Base-by-base conservation (phyloP, 2,113 vertebrate genomes). In the Spea bombifrons region DNA sequence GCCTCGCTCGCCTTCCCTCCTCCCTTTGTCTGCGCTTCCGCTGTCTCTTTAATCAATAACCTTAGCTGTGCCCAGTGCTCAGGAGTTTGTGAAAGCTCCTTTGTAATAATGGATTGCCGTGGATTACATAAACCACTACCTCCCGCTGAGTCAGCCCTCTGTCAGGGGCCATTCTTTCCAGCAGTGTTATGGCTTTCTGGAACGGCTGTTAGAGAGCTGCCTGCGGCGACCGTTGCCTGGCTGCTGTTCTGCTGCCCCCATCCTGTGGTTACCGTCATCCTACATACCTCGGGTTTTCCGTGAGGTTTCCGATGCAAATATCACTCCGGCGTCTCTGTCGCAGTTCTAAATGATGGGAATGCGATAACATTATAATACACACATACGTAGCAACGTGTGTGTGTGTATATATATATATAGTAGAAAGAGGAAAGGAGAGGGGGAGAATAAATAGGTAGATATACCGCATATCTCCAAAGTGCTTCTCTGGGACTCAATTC, bases 1-100 rank as follows among this genome's bases (percentile, higher is more conserved):
- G 87, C 88, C 83, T 91, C 88, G 89, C 87, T 84, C 88, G 73
- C 71, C 71, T 64, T 80, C 78, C 78, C 71, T 63, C 71, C 78
- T 74, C 71, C 64, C 65, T 80, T 80, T 73, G 78, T 80, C 71
- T 88, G 90, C 85, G 91, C 88, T 90, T 89, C 85, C 87, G 85
- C 87, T 86, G 90, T 89, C 90, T 92, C 89, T 88, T 90, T 85
- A 90, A 94, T 94, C 93, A 92, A 94, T 94, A 92, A 87, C 73
- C 89, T 59, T 89, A 76, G 85, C 91, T 87, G 88, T 71, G 90
- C 86, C 87, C 86, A 87, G 88, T 88, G 76, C 80, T 82, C 82
- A 89, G 85, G 86, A 90, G 89, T 88, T 92, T 88, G 87, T 88
- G 83, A 89, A 91, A 91, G 90, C 86, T 89, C 89, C 88, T 92